Evolutionary conservation across 2,888 invertebrate genomes (phyloP), one percentile per base, ranked within the genome.

Genomic region (Conistra vaccinii): DNA sequence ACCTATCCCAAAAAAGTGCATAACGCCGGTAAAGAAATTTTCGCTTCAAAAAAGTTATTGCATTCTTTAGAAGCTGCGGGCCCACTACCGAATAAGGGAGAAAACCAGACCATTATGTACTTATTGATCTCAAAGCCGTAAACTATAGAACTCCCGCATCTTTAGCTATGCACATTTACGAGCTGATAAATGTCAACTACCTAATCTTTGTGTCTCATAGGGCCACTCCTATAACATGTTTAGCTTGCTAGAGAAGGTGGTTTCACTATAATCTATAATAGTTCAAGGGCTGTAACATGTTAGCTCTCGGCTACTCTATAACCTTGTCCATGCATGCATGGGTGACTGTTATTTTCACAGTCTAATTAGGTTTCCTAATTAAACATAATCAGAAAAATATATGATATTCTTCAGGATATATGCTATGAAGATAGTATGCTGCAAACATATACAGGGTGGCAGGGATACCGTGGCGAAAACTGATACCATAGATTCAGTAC

Each of bases 161-260:
- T 51, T 71, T 10, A 26, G 39, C 23, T 4, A 29, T 42, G n/a
- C 14, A 23, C 32, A 14, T 71, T 80, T 58, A 51, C 32, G n/a
- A 48, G 20, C 29, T 17, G 12, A 48, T 32, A 10, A 51, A 60
- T 60, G 51, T 51, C n/a, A 74, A 29, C n/a, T 39, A 72, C n/a
- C 3, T 29, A 39, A 39, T 53, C 20, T 61, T 75, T 55, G 53
- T 61, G 3, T 26, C 35, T 60, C 32, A 35, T 20, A 61, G 26
- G n/a, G 45, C 63, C 83, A 58, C 84, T 79, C 78, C 80, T 60
- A 48, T 14, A 83, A 69, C 70, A 79, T 63, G 57, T 78, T 78
- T 32, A 1, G 23, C 29, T 32, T 45, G 26, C 4, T 61, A 69
- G 58, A 79, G 80, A 79, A 79, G 71, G 78, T 63, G 26, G 62